Evolutionary conservation across 2,797 vertebrate genomes (phyloP).

Genomic region (Hephaestus fuliginosus): DNA sequence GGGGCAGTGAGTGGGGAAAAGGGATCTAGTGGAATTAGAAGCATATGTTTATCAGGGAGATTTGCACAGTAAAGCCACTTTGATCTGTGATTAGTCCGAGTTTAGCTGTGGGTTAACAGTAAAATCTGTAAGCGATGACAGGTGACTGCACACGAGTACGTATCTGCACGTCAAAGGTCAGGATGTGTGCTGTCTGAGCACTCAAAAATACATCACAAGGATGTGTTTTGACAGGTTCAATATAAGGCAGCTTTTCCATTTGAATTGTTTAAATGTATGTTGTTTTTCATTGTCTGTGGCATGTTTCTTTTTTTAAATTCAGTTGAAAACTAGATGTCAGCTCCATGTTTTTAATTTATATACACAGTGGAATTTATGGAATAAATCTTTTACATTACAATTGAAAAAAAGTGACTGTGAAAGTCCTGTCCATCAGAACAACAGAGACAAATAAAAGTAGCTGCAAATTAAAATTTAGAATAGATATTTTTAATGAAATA

Average conservation of each 20-base stretch:
- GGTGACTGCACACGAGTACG: neutral
- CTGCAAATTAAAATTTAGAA: too few species aligned
- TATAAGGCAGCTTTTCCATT: neutral
- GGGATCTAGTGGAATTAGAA: slow-evolving; percentile 77
- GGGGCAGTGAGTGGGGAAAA: slow-evolving; percentile 22
- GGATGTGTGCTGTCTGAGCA: neutral
- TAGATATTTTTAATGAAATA: too few species aligned
- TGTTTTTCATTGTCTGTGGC: neutral
- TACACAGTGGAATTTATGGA: neutral
- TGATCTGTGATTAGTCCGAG: slow-evolving; percentile 79
- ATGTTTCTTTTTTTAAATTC: neutral
- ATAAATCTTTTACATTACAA: neutral
- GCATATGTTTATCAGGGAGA: slow-evolving; percentile 82
- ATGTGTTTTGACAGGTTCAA: neutral
- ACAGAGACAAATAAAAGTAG: neutral
- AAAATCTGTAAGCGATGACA: slow-evolving; percentile 55
- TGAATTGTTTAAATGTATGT: neutral
- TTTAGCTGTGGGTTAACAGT: slow-evolving; percentile 47
- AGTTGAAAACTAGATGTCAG: neutral
- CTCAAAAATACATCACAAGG: neutral
- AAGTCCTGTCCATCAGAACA: neutral
- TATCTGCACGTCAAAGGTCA: slow-evolving; percentile 42
- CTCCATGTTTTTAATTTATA: neutral
- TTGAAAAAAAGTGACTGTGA: neutral
- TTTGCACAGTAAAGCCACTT: slow-evolving; percentile 77